Evolutionary conservation across 2,888 invertebrate genomes (phyloP), one percentile per base, ranked within the genome.

Genomic region (Orthosia incerta): DNA sequence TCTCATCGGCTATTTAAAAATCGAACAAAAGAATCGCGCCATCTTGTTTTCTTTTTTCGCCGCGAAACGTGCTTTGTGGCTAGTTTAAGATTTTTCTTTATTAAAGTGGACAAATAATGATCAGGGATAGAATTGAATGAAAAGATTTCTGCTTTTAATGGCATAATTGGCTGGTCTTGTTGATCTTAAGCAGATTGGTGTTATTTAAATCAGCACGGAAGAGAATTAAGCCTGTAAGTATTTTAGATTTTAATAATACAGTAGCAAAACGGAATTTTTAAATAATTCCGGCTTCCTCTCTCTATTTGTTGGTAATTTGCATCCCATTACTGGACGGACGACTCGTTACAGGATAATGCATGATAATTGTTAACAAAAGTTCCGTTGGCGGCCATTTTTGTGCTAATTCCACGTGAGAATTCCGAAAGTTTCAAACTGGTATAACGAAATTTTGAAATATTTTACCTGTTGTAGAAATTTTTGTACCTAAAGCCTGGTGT

Each of bases 291-390:
- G 11, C 64, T 65, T 71, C 45, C 60, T 70, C 68, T 64, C 70
- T 64, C 59, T 77, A 82, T 82, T 76, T 72, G 74, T 61, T 56
- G 65, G 66, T 70, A 78, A 91, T 92, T 91, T 91, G 83, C 92
- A 91, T 91, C 71, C 80, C 87, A 86, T 89, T 88, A 87, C 87
- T 26, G 53, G 64, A 76, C 55, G 67, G 68, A 57, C 67, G 77
- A 66, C 67, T 76, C 72, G 69, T 74, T 71, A 79, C 73, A 73
- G 77, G 53, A 86, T 92, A 90, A 93, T 92, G 80, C 91, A 93
- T 92, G 92, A 87, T 92, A 93, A 93, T 93, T 92, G 90, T 88
- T 88, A 82, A 84, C 86, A 87, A 90, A 92, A 92, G 89, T 93
- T 89, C 79, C n/a, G 46, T 71, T 81, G 78, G 66, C 74, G 31